Evolutionary conservation across 2,888 invertebrate species (phyloP).

Genomic region (Chydorus sphaericus): DNA sequence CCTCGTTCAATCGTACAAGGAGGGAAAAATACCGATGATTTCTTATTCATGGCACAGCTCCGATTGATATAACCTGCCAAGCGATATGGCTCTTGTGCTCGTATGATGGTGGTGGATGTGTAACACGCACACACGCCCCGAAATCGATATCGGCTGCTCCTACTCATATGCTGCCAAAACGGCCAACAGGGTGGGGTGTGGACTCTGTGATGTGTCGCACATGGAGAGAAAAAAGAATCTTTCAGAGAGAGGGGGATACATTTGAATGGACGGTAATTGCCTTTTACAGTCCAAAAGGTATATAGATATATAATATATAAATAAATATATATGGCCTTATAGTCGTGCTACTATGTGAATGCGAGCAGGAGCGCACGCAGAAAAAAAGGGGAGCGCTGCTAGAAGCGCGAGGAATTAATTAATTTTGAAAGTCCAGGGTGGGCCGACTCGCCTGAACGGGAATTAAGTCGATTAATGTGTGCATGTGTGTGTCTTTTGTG

Average conservation of each 20-base stretch:
- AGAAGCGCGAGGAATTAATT: slow-evolving; percentile 1
- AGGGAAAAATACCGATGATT: no score
- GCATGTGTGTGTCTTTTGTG: not conserved
- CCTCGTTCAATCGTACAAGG: no score
- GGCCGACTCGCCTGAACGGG: not conserved
- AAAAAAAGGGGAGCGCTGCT: not conserved
- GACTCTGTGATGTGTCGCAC: not conserved
- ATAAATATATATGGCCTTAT: no score
- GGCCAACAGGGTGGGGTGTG: not conserved
- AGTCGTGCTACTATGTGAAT: no score
- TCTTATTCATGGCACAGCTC: not conserved
- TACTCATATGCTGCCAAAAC: not conserved
- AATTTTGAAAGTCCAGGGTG: not conserved
- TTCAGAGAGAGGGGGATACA: not conserved
- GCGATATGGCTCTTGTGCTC: not conserved
- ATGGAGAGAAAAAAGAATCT: not conserved
- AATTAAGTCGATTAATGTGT: not conserved
- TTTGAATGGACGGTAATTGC: slow-evolving; percentile 6
- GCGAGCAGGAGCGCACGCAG: no score
- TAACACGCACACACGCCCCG: not conserved
- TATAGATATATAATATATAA: no score
- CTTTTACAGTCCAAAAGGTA: slow-evolving; percentile 5
- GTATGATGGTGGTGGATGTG: not conserved
- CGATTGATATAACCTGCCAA: slow-evolving; percentile 3
- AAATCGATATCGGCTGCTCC: not conserved